phyloP scores from a whole-genome alignment of 2,113 vertebrate species.

The Oenanthe oenanthe region DNA sequence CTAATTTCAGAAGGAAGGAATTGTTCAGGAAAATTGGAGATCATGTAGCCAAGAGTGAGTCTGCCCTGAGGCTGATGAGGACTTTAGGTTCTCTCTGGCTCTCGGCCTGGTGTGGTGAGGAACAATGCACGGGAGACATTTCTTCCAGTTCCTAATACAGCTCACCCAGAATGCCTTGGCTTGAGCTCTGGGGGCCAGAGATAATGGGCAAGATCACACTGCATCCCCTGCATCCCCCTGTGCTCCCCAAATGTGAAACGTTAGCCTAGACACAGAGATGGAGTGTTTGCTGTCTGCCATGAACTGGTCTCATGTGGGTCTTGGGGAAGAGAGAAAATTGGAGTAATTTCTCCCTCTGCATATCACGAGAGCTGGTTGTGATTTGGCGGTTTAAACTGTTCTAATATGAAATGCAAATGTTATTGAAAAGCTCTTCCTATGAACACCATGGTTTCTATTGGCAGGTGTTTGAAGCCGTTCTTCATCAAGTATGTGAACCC shows the following conservation, averaged over 20 bases:
- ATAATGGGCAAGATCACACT: fast-evolving
- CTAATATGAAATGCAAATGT: not conserved
- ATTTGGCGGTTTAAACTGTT: not conserved
- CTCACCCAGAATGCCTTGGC: not conserved
- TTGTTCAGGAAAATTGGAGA: not conserved
- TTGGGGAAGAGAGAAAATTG: not conserved
- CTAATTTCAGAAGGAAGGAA: not conserved
- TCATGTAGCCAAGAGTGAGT: not conserved
- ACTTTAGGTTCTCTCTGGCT: not conserved
- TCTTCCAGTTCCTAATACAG: not conserved
- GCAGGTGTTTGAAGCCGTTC: not conserved
- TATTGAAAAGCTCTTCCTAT: not conserved
- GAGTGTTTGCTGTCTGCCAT: not conserved
- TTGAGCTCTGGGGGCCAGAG: not conserved
- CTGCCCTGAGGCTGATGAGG: not conserved
- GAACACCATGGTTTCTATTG: not conserved
- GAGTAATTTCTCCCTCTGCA: not conserved
- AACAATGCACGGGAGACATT: fast-evolving
- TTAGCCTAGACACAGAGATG: not conserved
- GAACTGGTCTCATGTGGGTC: not conserved
- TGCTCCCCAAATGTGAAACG: not conserved
- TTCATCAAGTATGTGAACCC: not conserved
- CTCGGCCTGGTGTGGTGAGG: fast-evolving
- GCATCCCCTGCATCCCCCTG: not conserved
- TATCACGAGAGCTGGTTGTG: not conserved